These are phyloP conservation scores for Rotaria socialis DNA, from an alignment of 2,888 invertebrate genomes.

Conservation along the genomic window DNA sequence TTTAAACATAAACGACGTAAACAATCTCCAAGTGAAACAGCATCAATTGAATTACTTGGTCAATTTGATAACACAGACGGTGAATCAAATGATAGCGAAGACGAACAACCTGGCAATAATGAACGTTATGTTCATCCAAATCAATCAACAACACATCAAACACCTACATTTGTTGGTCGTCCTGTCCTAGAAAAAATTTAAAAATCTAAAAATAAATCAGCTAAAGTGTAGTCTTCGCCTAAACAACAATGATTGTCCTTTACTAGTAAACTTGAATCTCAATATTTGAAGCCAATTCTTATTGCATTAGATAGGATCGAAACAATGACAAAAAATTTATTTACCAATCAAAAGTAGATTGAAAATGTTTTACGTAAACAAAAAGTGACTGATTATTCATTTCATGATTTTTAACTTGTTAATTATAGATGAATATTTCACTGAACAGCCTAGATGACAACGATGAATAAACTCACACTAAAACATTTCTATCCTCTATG, in stretches of 20 bases:
- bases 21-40: not conserved
- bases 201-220: not conserved
- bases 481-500: not conserved
- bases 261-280: not conserved
- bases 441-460: not conserved
- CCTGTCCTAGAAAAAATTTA: not conserved
- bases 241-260: not conserved
- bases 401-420: not conserved
- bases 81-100: not conserved
- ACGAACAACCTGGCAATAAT: not conserved
- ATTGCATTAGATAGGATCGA: not conserved
- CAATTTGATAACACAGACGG: not conserved
- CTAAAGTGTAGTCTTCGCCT: not conserved
- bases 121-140: not conserved
- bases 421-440: not conserved
- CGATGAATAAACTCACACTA: not conserved
- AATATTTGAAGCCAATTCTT: not conserved
- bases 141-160: not conserved
- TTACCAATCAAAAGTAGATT: not conserved
- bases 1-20: not conserved
- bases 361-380: not conserved
- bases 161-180: not conserved
- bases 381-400: too few relatives aligned
- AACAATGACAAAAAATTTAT: not conserved
- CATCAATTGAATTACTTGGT: not conserved